Base-by-base conservation (phyloP, 2,113 vertebrate genomes). In the Choloepus hoffmanni region DNA sequence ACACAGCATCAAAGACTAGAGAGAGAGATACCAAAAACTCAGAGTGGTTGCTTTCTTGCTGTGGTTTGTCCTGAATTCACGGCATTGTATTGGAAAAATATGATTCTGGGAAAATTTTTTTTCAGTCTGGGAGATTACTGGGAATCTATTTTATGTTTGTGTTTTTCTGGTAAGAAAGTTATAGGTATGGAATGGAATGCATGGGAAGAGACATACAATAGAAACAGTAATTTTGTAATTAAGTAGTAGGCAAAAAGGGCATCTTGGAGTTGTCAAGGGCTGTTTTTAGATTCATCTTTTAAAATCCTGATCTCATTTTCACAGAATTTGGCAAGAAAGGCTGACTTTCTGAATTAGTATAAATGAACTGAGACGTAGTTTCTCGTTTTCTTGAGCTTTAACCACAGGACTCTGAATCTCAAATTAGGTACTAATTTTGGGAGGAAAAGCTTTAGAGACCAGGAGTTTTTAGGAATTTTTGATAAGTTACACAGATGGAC, bases 241-340 rank as follows among this genome's bases (percentile, higher is more conserved):
- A 30, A 85, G 24, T 15, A 72, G 72, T 13, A 50, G 67, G 26
- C 50, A 65, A 26, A 62, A 72, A 63, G 36, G n/a, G 10, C 65
- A 7, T 86, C n/a, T 92, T 87, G 60, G 82, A 33, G 5, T 33
- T 70, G 43, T 79, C 43, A 63, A 36, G 45, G 58, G 60, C 23
- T 86, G 36, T 26, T 63, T 97, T 96, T 78, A 70, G 81, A 79
- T 91, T 90, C 68, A 45, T 76, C 58, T 90, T 81, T 18, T 73
- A 90, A 92, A 85, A 76, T 79, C 43, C 58, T 73, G 9, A 82
- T 85, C 33, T 92, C 62, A 95, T 90, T 70, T 72, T 85, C 92
- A 77, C 8, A 85, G 45, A 88, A 76, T 72, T 93, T 95, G 86
- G 82, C 85, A 92, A 76, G 85, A 74, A 78, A 88, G 50, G 2